Conservation (phyloP, 2,888 invertebrate genomes). For the Polymixis lichenea region DNA sequence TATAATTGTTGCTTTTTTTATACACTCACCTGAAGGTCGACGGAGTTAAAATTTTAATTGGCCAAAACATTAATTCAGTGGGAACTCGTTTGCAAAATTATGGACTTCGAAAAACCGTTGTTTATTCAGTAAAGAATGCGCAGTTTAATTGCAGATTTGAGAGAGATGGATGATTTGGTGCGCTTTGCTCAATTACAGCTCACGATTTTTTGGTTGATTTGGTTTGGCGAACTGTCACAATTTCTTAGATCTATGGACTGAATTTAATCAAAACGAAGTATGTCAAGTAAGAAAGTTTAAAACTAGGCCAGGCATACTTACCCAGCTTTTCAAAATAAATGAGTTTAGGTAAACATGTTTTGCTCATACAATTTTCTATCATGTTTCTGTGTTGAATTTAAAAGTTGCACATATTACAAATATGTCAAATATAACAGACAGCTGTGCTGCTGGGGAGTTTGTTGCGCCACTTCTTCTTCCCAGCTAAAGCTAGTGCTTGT, state of each 20-base stretch:
- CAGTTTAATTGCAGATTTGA: conserved; percentile 47
- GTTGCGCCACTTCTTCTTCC: too few relatives aligned
- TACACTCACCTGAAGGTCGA: conserved; percentile 68
- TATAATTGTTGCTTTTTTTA: conserved; percentile 67
- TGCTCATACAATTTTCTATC: neutral
- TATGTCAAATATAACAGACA: too few relatives aligned
- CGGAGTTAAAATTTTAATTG: conserved; percentile 71
- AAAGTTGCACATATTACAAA: neutral
- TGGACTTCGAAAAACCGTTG: conserved; percentile 65
- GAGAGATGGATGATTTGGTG: conserved; percentile 36
- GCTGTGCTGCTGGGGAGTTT: too few relatives aligned
- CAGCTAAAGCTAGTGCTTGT: too few relatives aligned
- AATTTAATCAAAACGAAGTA: neutral
- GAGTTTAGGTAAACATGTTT: neutral
- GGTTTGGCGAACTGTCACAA: neutral
- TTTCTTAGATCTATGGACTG: neutral
- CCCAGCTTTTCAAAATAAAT: conserved; percentile 2
- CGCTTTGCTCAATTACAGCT: conserved; percentile 5
- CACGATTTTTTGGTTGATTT: conserved; percentile 13
- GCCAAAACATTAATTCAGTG: conserved; percentile 63
- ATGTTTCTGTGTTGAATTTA: neutral
- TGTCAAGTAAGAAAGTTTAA: neutral
- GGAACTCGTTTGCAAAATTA: conserved; percentile 64
- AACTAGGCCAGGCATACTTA: neutral
- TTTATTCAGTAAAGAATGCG: conserved; percentile 58